Evolutionary conservation across 2,113 vertebrate genomes (phyloP), one percentile per base, ranked within the genome.

Genomic region (Coregonus clupeaformis): DNA sequence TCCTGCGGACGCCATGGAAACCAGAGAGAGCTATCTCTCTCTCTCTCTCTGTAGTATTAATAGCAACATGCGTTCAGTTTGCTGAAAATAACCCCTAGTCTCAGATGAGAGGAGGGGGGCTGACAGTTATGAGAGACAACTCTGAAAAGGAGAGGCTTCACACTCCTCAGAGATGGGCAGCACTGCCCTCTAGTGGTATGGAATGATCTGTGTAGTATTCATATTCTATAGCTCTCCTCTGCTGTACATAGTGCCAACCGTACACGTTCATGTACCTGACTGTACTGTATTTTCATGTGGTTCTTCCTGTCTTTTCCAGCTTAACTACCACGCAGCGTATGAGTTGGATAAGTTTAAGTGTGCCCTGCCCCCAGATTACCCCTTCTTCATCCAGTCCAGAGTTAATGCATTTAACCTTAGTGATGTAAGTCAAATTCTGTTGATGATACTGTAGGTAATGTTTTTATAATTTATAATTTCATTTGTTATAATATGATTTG

Each of bases 331-430:
- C 88, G 92, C 92, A 66, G 88, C 95, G 73, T 94, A 97, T 6
- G 96, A 97, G 84, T 72, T 92, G 60, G 93, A 91, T 32, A 98
- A 97, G 83, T 88, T 91, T 85, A 96, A 95, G 83, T 93, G 89
- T 64, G 84, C 60, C 6, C 81, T 97, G 0, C 95, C 96, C 20
- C 87, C 92, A 22, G 96, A 98, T 75, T 92, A 94, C 49, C 96
- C 96, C 32, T 92, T 95, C 81, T 95, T 98, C 77, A 92, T 98
- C 79, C 96, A 97, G 78, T 95, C 95, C 72, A 94, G 92, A 91
- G 92, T 97, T 47, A 98, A 98, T 36, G 96, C 95, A 13, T 98
- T 94, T 73, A 97, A 98, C 87, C 89, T 97, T 65, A 98, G 96
- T 70, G 94, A 97, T 42, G 96, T 98, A 83, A 94, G 96, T 92